phyloP scores from a whole-genome alignment of 1,140 invertebrate species.

The Pseudomyrmex sp. region DNA sequence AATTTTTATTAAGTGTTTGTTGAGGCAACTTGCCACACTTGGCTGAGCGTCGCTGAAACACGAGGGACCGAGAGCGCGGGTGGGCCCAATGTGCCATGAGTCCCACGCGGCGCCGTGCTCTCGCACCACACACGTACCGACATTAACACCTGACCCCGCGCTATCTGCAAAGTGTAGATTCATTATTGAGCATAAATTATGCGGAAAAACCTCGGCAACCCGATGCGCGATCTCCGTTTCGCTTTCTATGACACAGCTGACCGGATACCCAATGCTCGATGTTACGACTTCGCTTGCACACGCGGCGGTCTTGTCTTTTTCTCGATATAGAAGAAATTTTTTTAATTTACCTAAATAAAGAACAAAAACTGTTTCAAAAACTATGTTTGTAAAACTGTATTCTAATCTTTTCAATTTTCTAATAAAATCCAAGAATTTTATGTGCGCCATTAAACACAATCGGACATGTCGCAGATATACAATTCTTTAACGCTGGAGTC shows the following conservation, averaged over 20 bases:
- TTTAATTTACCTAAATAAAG: not conserved
- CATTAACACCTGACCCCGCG: conserved; percentile 81
- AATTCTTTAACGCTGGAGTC: conserved; percentile 60
- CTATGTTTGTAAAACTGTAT: too few species aligned
- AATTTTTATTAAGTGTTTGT: not conserved
- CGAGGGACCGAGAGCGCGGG: conserved; percentile 71
- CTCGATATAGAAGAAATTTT: not conserved
- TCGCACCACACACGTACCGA: conserved; percentile 78
- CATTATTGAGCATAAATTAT: conserved; percentile 82
- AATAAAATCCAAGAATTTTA: conserved; percentile 62
- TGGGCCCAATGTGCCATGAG: conserved; percentile 77
- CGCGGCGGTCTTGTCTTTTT: not conserved
- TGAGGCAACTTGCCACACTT: not conserved
- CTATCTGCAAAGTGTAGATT: conserved; percentile 79
- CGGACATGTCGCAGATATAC: conserved; percentile 46
- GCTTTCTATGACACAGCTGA: conserved; percentile 54
- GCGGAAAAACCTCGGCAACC: conserved; percentile 74
- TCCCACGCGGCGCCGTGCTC: conserved; percentile 77
- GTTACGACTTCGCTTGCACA: not conserved
- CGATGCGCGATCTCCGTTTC: conserved; percentile 70
- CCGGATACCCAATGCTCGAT: not conserved
- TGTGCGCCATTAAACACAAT: conserved; percentile 64
- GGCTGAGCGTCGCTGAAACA: conserved; percentile 69
- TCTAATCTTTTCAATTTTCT: too few species aligned
- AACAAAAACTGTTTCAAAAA: too few species aligned